Percentiles rank a stretch among this genome's conserved stretches.
phyloP scores from a whole-genome alignment of 2,797 vertebrate species.

The Rhynchonycteris naso region DNA sequence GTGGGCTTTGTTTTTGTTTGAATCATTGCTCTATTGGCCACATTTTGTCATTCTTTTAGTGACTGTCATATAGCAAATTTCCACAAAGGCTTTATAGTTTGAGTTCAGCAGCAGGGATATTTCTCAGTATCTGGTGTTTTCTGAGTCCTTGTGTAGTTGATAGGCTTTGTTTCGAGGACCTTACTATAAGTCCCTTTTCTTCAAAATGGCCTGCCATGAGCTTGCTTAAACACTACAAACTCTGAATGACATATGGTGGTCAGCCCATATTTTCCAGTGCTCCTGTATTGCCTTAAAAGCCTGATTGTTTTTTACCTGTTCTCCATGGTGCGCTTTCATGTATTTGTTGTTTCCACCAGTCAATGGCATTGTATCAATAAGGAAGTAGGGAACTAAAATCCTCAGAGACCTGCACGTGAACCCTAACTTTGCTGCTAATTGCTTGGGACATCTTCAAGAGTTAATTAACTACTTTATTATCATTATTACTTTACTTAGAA shows the following conservation, averaged over 20 bases:
- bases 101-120: neutral
- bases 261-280: neutral
- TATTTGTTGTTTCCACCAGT: neutral
- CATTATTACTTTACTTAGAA: no score
- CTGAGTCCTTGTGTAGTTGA: neutral
- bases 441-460: neutral
- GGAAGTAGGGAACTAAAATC: neutral
- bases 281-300: neutral
- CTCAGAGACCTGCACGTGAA: neutral
- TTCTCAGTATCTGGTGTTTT: neutral
- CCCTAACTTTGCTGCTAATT: neutral
- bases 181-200: neutral
- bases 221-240: neutral
- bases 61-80: constrained; percentile 45
- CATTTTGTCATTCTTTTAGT: neutral
- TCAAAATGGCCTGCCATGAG: neutral
- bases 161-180: neutral
- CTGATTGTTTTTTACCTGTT: neutral
- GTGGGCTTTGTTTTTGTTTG: neutral
- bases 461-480: neutral
- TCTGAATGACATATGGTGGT: neutral
- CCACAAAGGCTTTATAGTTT: constrained; percentile 7
- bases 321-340: neutral
- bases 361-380: neutral
- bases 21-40: neutral